phyloP scores from a whole-genome alignment of 2,888 invertebrate genomes.

The Crepidodera aurea region DNA sequence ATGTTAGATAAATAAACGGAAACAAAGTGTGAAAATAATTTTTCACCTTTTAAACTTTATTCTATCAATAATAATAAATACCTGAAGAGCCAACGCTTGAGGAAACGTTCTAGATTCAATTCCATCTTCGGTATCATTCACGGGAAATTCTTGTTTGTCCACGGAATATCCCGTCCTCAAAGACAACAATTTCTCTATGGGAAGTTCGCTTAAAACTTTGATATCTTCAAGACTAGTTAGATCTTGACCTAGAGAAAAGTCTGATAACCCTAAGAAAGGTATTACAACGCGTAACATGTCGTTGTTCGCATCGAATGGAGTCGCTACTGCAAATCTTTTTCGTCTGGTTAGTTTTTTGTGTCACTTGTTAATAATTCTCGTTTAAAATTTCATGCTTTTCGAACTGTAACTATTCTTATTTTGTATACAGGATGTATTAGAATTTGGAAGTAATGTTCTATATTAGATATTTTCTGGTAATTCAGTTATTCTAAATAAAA shows the following conservation, averaged over 20 bases:
- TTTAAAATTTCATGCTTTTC: conserved; percentile 18
- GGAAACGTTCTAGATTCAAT: conserved; percentile 39
- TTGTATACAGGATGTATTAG: conserved; percentile 8
- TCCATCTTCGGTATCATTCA: conserved; percentile 18
- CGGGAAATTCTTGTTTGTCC: conserved; percentile 24
- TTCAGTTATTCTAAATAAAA: too few relatives aligned
- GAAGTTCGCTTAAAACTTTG: conserved; percentile 72
- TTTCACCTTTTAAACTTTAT: too few relatives aligned
- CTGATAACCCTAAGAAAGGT: neutral
- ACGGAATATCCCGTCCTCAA: conserved; percentile 64
- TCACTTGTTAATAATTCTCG: neutral
- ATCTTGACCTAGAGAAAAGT: conserved; percentile 45
- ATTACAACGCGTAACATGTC: conserved; percentile 14
- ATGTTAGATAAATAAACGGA: too few relatives aligned
- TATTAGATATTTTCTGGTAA: too few relatives aligned
- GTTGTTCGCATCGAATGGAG: conserved; percentile 9
- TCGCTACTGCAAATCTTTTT: conserved; percentile 4
- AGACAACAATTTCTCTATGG: conserved; percentile 73
- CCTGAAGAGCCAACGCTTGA: conserved; percentile 52
- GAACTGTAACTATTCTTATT: conserved; percentile 7
- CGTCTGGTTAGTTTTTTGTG: conserved; percentile 10
- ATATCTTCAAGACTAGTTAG: conserved; percentile 55
- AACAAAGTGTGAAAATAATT: too few relatives aligned
- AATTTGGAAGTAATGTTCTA: too few relatives aligned
- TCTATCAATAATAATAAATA: too few relatives aligned